A percentile compares a stretch with the other conserved stretches of the same genome.
Conservation (phyloP, 2,888 invertebrate species). For the Rhingia rostrata region DNA sequence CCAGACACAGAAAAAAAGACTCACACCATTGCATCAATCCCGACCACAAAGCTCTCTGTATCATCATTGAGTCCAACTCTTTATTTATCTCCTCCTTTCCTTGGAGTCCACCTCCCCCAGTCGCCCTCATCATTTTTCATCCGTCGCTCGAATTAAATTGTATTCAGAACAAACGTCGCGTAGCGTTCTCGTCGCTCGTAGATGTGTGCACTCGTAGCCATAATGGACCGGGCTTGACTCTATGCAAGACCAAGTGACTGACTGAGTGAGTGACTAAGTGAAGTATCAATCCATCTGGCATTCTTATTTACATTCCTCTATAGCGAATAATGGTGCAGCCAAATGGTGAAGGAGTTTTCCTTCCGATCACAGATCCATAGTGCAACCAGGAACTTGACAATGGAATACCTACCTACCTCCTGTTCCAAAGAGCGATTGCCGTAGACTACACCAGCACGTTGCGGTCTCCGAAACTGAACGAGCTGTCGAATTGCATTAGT, state of each 20-base stretch:
- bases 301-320: conserved; percentile 67
- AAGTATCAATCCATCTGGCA: conserved; percentile 64
- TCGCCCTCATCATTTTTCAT: conserved; percentile 40
- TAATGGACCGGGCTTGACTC: conserved; percentile 11
- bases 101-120: conserved; percentile 13
- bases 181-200: neutral
- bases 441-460: conserved; percentile 29
- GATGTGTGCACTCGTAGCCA: neutral
- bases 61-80: conserved; percentile 35
- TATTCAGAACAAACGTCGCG: conserved; percentile 37
- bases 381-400: conserved; percentile 20
- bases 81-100: conserved; percentile 34
- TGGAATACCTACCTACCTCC: conserved; percentile 14
- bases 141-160: conserved; percentile 52
- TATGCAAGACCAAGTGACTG: conserved; percentile 37
- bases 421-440: conserved; percentile 1
- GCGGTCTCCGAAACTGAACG: conserved; percentile 63
- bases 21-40: conserved; percentile 20
- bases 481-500: conserved; percentile 74
- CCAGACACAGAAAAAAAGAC: conserved; percentile 27
- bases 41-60: conserved; percentile 23
- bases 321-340: conserved; percentile 40
- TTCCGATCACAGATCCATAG: conserved; percentile 15
- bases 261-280: conserved; percentile 64
- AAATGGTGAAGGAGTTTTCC: conserved; percentile 32